Conservation (phyloP, 2,888 invertebrate species). For the Trachelus troglodyta region DNA sequence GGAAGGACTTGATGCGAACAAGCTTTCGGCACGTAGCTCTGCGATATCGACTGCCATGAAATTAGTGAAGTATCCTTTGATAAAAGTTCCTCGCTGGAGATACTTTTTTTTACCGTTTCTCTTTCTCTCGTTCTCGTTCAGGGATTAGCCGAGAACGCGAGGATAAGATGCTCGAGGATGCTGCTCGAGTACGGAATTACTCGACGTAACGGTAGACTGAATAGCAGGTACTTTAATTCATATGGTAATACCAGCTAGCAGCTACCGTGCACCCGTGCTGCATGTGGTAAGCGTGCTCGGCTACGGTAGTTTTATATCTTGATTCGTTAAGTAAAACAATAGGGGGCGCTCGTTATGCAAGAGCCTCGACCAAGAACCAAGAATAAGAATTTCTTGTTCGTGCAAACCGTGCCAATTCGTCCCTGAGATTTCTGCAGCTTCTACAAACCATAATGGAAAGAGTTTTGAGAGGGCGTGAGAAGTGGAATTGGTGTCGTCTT, state of each 20-base stretch:
- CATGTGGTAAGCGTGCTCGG: background rate
- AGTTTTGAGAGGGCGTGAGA: constrained; percentile 44
- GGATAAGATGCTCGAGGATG: background rate
- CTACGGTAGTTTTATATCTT: background rate
- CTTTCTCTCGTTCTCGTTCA: background rate
- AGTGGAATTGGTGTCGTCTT: constrained; percentile 51
- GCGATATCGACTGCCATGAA: background rate
- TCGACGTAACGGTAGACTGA: background rate
- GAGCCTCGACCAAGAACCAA: background rate
- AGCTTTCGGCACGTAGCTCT: background rate
- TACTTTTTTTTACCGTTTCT: background rate
- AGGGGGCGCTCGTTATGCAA: background rate
- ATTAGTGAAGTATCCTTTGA: background rate
- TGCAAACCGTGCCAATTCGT: background rate
- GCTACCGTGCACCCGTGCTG: background rate
- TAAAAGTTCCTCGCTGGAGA: background rate
- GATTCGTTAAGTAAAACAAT: background rate
- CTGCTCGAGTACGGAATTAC: background rate
- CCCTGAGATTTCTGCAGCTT: constrained; percentile 20
- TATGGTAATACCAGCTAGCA: background rate
- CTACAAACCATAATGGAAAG: constrained; percentile 41
- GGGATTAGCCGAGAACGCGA: background rate
- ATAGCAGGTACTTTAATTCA: background rate
- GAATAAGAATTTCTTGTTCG: background rate
- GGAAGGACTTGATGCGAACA: no score